phyloP scores from a whole-genome alignment of 2,888 invertebrate genomes.

The Leistus spinibarbis region DNA sequence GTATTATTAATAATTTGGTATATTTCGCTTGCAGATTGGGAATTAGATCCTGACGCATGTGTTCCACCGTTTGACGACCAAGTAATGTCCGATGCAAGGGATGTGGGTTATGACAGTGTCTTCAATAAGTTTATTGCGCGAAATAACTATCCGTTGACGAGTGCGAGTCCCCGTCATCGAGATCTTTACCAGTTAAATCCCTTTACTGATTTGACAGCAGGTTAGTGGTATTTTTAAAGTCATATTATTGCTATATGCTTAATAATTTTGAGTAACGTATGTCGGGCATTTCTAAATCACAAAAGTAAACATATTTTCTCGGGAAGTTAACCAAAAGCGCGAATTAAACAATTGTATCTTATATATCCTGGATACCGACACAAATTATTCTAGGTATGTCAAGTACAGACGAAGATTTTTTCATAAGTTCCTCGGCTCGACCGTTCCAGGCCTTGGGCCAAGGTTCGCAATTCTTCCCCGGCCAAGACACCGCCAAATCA shows the following conservation, averaged over 20 bases:
- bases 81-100: background rate
- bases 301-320: too few relatives aligned
- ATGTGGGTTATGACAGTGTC: conserved; percentile 10
- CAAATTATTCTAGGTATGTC: conserved; percentile 56
- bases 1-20: background rate
- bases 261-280: too few relatives aligned
- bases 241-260: too few relatives aligned
- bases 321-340: background rate
- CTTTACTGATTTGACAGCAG: conserved; percentile 25
- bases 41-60: conserved; percentile 28
- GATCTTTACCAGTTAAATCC: conserved; percentile 33
- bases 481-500: conserved; percentile 52
- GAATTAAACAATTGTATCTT: background rate
- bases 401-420: conserved; percentile 69
- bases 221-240: background rate
- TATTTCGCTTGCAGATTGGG: conserved; percentile 32
- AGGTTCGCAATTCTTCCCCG: conserved; percentile 75
- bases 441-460: conserved; percentile 68
- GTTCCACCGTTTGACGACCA: conserved; percentile 18
- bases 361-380: background rate
- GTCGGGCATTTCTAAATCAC: too few relatives aligned
- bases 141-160: conserved; percentile 20
- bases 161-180: conserved; percentile 21
- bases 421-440: conserved; percentile 72
- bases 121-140: conserved; percentile 23